phyloP scores from a whole-genome alignment of 2,113 vertebrate genomes.

The Caretta caretta region DNA sequence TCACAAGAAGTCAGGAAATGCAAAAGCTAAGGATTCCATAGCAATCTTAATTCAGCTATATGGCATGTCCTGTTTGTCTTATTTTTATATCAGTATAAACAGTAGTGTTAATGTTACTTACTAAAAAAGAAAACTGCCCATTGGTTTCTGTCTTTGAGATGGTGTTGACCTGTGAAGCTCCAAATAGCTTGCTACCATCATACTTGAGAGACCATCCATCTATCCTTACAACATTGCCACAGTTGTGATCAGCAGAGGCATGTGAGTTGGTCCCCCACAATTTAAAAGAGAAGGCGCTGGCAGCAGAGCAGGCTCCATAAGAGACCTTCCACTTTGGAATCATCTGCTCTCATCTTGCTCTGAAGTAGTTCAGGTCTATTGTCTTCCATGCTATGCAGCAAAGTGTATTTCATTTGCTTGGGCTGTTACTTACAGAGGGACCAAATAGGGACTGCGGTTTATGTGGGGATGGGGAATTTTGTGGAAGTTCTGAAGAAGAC shows the following conservation, averaged over 20 bases:
- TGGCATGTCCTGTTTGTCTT: background rate
- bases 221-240: background rate
- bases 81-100: background rate
- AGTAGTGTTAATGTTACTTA: background rate
- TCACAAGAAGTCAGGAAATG: too few relatives aligned
- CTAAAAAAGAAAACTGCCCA: background rate
- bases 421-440: background rate
- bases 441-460: background rate
- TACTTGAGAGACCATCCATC: background rate
- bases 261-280: background rate
- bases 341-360: background rate
- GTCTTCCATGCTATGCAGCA: background rate
- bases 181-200: background rate
- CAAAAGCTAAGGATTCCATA: too few relatives aligned
- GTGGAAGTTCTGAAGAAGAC: background rate
- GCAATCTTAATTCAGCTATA: background rate
- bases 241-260: background rate
- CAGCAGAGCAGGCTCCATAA: background rate
- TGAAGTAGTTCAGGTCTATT: background rate
- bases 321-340: background rate
- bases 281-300: background rate
- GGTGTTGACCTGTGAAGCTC: background rate
- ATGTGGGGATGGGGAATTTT: background rate
- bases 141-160: background rate
- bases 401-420: background rate